Base-by-base conservation (phyloP, 2,113 vertebrate genomes). In the pig (Sus scrofa) region DNA sequence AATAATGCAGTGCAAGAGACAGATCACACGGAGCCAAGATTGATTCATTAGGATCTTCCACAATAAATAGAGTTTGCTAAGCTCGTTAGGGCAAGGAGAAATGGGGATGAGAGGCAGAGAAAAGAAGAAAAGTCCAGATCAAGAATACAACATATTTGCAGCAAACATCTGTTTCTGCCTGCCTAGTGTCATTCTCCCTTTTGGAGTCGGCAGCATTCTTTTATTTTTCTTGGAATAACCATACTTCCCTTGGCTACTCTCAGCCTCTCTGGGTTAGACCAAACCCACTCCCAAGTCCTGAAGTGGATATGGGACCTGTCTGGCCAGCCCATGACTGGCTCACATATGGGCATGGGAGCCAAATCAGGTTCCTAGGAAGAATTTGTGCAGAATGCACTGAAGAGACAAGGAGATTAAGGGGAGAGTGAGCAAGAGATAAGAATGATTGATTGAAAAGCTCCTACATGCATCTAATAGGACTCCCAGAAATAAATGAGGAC, bases 21-120 rank as follows among this genome's bases (percentile, higher is more conserved):
- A 92, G 34, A 65, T 37, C 44, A 78, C 96, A 95, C 15, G 56
- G 56, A 94, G 58, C 37, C 74, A 67, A 89, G 84, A 91, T 7
- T 44, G 79, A 83, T 13, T 84, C 68, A 50, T 94, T 89, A 86
- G 52, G 39, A 54, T 27, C 65, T 67, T 89, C 65, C 54, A 62
- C 84, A 92, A 50, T 3, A 83, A 44, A 68, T 1, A 27, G 39
- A 32, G 62, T 79, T 58, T 75, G 52, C 93, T 83, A 20, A 32
- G 32, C 62, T 91, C 16, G 0, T 37, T 82, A 77, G 74, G 52
- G 63, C 32, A 83, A 71, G 70, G 75, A 94, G 67, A 89, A 77
- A 52, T 1, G 1, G 24, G 56, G 20, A 34, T 22, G 54, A 70
- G 60, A 86, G 19, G 6, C 44, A 12, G 19, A 3, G 37, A 63